Evolutionary conservation across 2,888 invertebrate species (phyloP), one percentile per base, ranked within the genome.

Genomic region (Rhyacophila evoluta): DNA sequence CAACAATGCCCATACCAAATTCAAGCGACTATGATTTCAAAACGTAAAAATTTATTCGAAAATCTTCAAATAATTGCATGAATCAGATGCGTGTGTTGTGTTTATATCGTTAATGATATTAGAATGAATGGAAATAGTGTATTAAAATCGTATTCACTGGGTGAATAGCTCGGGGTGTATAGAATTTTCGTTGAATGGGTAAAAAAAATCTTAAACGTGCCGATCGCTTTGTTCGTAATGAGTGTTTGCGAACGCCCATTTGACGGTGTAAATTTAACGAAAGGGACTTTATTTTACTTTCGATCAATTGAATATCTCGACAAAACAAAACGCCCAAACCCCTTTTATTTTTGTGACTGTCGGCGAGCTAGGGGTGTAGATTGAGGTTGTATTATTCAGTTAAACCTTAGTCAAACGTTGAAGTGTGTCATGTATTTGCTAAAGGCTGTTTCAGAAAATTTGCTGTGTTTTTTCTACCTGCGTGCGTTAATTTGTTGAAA

Each of bases 271-370:
- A 79, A 69, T 75, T 79, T 55, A 55, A 55, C 19, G 55, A 6
- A n/a, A 27, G 27, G 75, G 68, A 72, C 33, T 79, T 72, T 72
- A 79, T 79, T 79, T 78, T 74, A 68, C 73, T 77, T 77, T 77
- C 39, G 74, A 74, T 79, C 81, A 81, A 81, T 81, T 81, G 81
- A 76, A 75, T 75, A 76, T 74, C 78, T 79, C 73, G 74, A 81
- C 81, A 81, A 80, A 81, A 81, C 81, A 81, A 80, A 81, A 81
- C 81, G 81, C 81, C 81, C 81, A 72, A 12, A 70, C 68, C 77
- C n/a, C 79, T 75, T 77, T 81, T 81, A 55, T 55, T 55, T 55
- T 55, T 55, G 55, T 55, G 55, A 19, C 55, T 55, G 55, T 55
- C 55, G 55, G 55, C 55, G 55, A 55, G 55, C 55, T 19, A 55